These are phyloP conservation scores for Dicentrarchus labrax DNA, from an alignment of 2,113 vertebrate genomes.

Conservation along the genomic window DNA sequence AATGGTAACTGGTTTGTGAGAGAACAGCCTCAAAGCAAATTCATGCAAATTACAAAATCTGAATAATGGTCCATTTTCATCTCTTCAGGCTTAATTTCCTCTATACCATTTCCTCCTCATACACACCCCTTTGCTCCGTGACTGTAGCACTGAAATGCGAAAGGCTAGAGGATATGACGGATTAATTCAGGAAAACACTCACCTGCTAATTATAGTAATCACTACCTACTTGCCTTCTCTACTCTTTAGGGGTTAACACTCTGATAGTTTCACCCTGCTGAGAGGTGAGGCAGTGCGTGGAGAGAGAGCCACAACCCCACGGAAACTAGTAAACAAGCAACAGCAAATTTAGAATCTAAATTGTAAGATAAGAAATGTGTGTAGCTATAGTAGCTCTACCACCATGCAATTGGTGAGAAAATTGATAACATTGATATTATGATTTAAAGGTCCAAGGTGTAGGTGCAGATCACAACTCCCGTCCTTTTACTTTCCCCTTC, in stretches of 20 bases:
- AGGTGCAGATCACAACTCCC: too few species aligned
- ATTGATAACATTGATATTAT: background rate
- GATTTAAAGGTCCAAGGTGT: too few species aligned
- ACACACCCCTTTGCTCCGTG: background rate
- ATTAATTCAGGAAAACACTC: constrained; percentile 42
- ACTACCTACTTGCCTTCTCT: constrained; percentile 26
- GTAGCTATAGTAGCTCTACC: background rate
- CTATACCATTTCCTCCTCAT: background rate
- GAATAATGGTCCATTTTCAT: constrained; percentile 30
- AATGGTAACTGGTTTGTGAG: background rate
- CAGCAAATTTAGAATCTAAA: background rate
- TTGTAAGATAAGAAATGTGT: background rate
- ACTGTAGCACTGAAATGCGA: constrained; percentile 12
- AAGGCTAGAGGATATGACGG: constrained; percentile 9
- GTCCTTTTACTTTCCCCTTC: too few species aligned
- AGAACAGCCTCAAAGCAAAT: constrained; percentile 21
- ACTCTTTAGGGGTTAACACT: constrained; percentile 24
- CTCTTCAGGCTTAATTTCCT: constrained; percentile 13
- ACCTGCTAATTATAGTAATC: constrained; percentile 57
- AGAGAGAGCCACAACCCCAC: background rate
- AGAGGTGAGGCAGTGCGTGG: constrained; percentile 2
- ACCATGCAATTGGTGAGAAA: background rate
- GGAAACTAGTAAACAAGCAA: background rate
- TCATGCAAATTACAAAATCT: constrained; percentile 21
- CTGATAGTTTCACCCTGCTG: constrained; percentile 16